Base-by-base conservation (phyloP, 2,888 invertebrate genomes). In the Dascillus cervinus region DNA sequence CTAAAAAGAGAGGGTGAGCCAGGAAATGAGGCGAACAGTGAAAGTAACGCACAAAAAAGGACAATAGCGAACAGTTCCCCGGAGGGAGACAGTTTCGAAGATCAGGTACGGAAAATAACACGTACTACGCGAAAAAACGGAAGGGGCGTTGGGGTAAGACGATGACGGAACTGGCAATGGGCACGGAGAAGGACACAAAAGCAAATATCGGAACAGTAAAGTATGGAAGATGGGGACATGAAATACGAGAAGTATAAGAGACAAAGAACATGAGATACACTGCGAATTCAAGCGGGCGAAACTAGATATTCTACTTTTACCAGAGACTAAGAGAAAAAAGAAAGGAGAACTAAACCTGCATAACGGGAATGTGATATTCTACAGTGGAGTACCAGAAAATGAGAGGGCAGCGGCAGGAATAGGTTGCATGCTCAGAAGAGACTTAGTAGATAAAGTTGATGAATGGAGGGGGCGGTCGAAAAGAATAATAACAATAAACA, bases 31-130 rank as follows among this genome's bases (percentile, higher is more conserved):
- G n/a, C n/a, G n/a, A n/a, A n/a, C n/a, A n/a, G n/a, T n/a, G n/a
- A 25, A 23, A 31, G 12, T 10, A 25, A 5, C 10, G 3, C n/a
- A 22, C 22, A 22, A 5, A 29, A 29, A 29, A 34, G 26, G 13
- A 29, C 29, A 26, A 29, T 25, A 14, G 11, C 19, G 10, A 13
- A 34, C 2, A 32, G 32, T n/a, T 32, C 32, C 2, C 32, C 32
- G 4, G 27, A 27, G 13, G 23, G 23, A 19, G n/a, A 5, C 3
- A 34, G 28, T 11, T 14, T 34, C 19, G 28, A 34, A 20, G 29
- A 34, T 23, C 34, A 34, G 10, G 14, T 34, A 29, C 28, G 28
- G n/a, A 34, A 34, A 34, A 28, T 34, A 17, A 34, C 34, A 8
- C 15, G 24, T 9, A 29, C 28, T 6, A 5, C 23, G 13, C n/a